A percentile compares a stretch with the other conserved stretches of the same genome.
phyloP scores from a whole-genome alignment of 1,140 invertebrate genomes.

The Papilio polytes region DNA sequence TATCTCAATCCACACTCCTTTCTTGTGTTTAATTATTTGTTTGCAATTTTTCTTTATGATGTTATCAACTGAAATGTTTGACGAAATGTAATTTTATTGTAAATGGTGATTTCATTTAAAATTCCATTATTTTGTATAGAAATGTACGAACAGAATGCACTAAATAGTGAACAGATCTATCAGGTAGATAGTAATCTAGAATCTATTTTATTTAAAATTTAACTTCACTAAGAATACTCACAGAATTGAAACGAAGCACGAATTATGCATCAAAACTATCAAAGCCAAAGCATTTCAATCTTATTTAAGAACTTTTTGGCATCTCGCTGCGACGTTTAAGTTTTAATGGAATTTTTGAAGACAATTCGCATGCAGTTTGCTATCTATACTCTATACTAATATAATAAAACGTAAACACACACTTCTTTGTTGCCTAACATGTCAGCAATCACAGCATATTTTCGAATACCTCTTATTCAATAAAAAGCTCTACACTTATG shows the following conservation, averaged over 20 bases:
- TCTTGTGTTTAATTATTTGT: too few species aligned
- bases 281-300: background rate
- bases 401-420: too few species aligned
- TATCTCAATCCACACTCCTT: too few species aligned
- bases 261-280: constrained; percentile 16
- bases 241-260: background rate
- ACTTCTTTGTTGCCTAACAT: too few species aligned
- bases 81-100: background rate
- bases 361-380: background rate
- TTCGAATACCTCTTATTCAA: too few species aligned
- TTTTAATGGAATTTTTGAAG: constrained; percentile 17
- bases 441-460: too few species aligned
- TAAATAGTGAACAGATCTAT: background rate
- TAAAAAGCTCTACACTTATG: too few species aligned
- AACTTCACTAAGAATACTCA: background rate
- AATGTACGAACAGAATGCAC: background rate
- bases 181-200: too few species aligned
- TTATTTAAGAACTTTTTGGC: background rate
- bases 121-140: background rate
- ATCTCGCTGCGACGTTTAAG: background rate
- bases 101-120: background rate
- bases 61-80: background rate
- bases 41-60: constrained; percentile 3
- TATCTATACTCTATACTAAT: too few species aligned
- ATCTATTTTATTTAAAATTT: background rate